These are phyloP conservation scores for Mirounga angustirostris DNA, from an alignment of 2,113 vertebrate genomes.

Conservation along the genomic window DNA sequence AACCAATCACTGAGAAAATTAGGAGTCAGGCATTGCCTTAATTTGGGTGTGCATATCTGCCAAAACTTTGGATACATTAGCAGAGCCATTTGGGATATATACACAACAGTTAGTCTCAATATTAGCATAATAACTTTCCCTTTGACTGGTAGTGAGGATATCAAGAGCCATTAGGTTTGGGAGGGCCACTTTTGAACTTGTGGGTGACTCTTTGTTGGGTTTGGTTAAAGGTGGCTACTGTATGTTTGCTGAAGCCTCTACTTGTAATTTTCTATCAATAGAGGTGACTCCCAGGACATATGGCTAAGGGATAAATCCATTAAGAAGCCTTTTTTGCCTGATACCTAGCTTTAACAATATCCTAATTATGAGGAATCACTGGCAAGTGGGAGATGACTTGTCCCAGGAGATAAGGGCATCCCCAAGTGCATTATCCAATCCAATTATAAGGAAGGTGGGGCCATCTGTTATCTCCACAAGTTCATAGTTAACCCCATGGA, in stretches of 20 bases:
- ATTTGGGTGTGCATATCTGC: background rate
- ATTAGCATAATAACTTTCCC: background rate
- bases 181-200: background rate
- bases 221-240: background rate
- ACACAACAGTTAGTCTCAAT: background rate
- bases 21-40: background rate
- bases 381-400: background rate
- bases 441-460: background rate
- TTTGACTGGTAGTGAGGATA: background rate
- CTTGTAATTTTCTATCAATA: background rate
- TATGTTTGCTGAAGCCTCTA: background rate
- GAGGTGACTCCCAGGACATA: background rate
- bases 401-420: background rate
- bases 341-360: background rate
- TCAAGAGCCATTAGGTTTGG: background rate
- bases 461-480: background rate
- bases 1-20: background rate
- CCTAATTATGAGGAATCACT: background rate
- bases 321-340: background rate
- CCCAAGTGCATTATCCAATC: background rate
- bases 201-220: background rate
- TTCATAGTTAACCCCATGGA: background rate
- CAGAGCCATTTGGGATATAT: background rate
- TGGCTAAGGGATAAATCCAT: background rate
- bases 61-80: background rate